Evolutionary conservation across 30 jellyfish, hydroid and myxozoan genomes (phyloP).

Genomic region (Phacellophora camtschatica): DNA sequence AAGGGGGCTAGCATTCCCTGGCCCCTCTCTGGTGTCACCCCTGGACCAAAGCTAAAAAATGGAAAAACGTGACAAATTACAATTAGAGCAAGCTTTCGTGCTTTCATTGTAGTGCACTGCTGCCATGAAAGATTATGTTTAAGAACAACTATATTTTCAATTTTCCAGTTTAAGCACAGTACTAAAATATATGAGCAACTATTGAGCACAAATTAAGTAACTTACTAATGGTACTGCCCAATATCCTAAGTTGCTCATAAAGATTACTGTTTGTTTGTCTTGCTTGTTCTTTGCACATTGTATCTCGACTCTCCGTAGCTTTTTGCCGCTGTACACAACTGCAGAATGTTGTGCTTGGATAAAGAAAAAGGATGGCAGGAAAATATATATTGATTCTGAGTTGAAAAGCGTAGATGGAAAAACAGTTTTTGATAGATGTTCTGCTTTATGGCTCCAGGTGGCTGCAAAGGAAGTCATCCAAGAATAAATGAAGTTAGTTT

Average conservation of each 20-base stretch:
- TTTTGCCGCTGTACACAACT: constrained; percentile 59
- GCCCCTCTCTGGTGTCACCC: too few relatives aligned
- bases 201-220: too few relatives aligned
- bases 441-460: constrained; percentile 53
- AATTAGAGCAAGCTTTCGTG: too few relatives aligned
- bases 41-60: too few relatives aligned
- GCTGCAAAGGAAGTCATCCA: neutral
- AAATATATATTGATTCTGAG: constrained; percentile 36
- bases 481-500: neutral
- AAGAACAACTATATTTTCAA: too few relatives aligned
- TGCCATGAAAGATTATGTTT: too few relatives aligned
- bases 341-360: constrained; percentile 64
- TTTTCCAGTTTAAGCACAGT: too few relatives aligned
- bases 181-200: too few relatives aligned
- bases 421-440: constrained; percentile 44
- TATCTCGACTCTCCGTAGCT: constrained; percentile 9
- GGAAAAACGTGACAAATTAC: too few relatives aligned
- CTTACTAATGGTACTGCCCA: too few relatives aligned
- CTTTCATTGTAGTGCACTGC: too few relatives aligned
- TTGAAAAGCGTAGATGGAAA: constrained; percentile 55
- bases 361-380: constrained; percentile 53
- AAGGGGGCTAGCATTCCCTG: too few relatives aligned
- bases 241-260: neutral
- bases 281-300: neutral
- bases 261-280: neutral